These are phyloP conservation scores for Psephotus haematonotus DNA, from an alignment of 2,113 vertebrate species.

Conservation along the genomic window DNA sequence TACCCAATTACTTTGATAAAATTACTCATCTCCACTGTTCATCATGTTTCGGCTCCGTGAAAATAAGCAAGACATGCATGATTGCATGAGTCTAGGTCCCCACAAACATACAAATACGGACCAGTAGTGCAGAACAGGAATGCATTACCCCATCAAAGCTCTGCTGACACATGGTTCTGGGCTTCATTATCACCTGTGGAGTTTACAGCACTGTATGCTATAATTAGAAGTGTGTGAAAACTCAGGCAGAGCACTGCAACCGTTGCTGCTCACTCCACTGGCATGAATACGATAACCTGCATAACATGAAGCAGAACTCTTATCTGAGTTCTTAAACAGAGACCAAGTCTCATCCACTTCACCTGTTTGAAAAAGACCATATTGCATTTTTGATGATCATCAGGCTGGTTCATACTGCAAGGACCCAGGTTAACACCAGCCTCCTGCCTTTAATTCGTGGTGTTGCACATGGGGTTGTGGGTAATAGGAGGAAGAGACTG, in stretches of 20 bases:
- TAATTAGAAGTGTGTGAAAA: slow-evolving; percentile 40
- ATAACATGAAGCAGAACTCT: background rate
- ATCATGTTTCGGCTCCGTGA: background rate
- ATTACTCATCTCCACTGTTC: background rate
- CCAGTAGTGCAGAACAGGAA: background rate
- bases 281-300: background rate
- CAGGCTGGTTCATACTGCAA: background rate
- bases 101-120: slow-evolving; percentile 30
- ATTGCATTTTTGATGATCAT: background rate
- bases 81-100: background rate
- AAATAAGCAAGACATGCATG: background rate
- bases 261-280: background rate
- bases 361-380: background rate
- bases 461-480: background rate
- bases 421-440: background rate
- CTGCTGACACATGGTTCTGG: background rate
- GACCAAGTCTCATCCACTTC: background rate
- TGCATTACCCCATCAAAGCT: background rate
- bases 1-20: background rate
- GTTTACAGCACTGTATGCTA: background rate
- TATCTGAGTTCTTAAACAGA: background rate
- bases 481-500: background rate
- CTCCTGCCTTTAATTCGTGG: background rate
- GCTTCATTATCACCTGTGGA: slow-evolving; percentile 41
- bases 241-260: background rate